Conservation (phyloP, 2,888 invertebrate species). For the Pandemis heparana region DNA sequence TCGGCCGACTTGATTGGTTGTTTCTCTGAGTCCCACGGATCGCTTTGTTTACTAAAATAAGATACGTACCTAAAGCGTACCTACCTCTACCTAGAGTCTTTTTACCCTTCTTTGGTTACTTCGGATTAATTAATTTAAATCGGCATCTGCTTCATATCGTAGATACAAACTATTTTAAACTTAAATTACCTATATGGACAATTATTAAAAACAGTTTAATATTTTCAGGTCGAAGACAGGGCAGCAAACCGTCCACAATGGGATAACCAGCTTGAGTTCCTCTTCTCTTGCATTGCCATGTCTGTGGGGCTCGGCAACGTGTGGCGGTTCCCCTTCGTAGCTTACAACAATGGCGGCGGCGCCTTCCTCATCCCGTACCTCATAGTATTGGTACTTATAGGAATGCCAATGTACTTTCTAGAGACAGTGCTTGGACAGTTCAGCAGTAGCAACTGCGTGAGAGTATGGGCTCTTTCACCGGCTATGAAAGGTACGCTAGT, state of each 20-base stretch:
- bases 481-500: constrained; percentile 90
- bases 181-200: too few species aligned
- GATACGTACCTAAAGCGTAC: too few species aligned
- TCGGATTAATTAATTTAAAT: too few species aligned
- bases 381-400: constrained; percentile 88
- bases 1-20: too few species aligned
- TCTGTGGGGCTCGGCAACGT: constrained; percentile 91
- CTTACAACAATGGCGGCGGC: constrained; percentile 90
- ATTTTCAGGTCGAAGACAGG: constrained; percentile 43
- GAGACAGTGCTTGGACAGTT: constrained; percentile 95
- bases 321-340: constrained; percentile 87
- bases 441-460: constrained; percentile 91
- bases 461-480: constrained; percentile 88
- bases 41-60: too few species aligned
- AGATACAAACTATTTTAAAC: too few species aligned
- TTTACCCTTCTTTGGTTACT: too few species aligned
- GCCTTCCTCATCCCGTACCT: constrained; percentile 91
- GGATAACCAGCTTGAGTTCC: constrained; percentile 89
- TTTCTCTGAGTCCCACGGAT: too few species aligned
- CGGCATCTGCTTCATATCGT: too few species aligned
- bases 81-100: too few species aligned
- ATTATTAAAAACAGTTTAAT: background rate
- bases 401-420: constrained; percentile 93
- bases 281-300: constrained; percentile 91
- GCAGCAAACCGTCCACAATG: constrained; percentile 76